These are phyloP conservation scores for Manis javanica DNA, from an alignment of 2,797 vertebrate genomes.

Conservation along the genomic window DNA sequence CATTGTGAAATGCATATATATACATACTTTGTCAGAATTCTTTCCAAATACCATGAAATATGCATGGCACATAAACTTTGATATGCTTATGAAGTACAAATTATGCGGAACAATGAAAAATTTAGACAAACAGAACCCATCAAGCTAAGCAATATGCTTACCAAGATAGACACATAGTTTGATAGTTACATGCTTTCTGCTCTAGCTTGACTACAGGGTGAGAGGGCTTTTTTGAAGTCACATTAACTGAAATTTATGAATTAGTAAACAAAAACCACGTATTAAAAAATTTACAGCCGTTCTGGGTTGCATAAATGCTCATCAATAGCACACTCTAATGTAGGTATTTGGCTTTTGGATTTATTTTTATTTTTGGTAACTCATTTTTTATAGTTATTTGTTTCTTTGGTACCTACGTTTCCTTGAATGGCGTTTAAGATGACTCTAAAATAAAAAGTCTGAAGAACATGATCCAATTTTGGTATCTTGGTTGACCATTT, in stretches of 20 bases:
- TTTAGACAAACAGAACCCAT: constrained; percentile 83
- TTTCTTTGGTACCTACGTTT: constrained; percentile 29
- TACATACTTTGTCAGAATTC: constrained; percentile 61
- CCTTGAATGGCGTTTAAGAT: constrained; percentile 26
- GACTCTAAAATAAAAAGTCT: constrained; percentile 45
- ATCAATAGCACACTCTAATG: neutral
- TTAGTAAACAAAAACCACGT: constrained; percentile 64
- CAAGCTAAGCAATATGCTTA: constrained; percentile 72
- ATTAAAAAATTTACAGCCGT: constrained; percentile 53
- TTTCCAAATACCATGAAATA: constrained; percentile 78
- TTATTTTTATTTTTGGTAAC: constrained; percentile 56
- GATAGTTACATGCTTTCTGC: constrained; percentile 67
- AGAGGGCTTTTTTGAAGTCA: constrained; percentile 71
- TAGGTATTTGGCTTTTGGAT: constrained; percentile 79
- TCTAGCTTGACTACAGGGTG: constrained; percentile 71
- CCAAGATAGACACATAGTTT: constrained; percentile 69
- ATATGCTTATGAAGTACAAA: constrained; percentile 86
- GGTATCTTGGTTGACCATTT: constrained; percentile 6
- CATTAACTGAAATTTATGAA: constrained; percentile 52
- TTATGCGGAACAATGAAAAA: constrained; percentile 86
- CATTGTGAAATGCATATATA: constrained; percentile 70
- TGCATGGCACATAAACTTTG: constrained; percentile 85
- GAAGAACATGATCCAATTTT: constrained; percentile 28
- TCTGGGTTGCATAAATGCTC: constrained; percentile 57
- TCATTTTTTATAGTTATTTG: constrained; percentile 5